These are phyloP conservation scores for Chrysoperla carnea DNA, from an alignment of 1,140 invertebrate genomes.

Conservation along the genomic window DNA sequence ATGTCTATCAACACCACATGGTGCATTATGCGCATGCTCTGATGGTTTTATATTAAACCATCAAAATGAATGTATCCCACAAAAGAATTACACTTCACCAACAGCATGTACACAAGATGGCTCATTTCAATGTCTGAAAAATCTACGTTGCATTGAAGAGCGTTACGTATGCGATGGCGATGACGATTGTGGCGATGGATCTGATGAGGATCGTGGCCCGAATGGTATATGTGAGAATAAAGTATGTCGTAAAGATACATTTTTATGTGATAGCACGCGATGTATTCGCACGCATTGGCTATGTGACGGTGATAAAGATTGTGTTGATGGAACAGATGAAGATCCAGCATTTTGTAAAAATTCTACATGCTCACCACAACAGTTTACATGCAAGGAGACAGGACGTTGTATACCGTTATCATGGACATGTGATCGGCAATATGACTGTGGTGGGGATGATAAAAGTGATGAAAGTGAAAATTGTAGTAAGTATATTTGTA, in stretches of 20 bases:
- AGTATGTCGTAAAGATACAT: conserved; percentile 32
- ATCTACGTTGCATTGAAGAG: conserved; percentile 26
- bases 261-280: conserved; percentile 28
- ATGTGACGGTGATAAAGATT: conserved; percentile 50
- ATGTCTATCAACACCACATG: conserved; percentile 30
- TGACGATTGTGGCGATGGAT: conserved; percentile 66
- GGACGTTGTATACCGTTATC: conserved; percentile 47
- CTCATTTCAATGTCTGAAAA: conserved; percentile 2
- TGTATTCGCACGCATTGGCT: conserved; percentile 46
- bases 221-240: conserved; percentile 41
- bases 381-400: conserved; percentile 36
- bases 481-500: conserved; percentile 14
- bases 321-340: conserved; percentile 45
- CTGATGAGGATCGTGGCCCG: conserved; percentile 49
- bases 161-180: conserved; percentile 57
- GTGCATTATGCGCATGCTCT: conserved; percentile 31
- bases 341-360: conserved; percentile 29
- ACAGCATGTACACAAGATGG: neutral
- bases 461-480: conserved; percentile 34
- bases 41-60: conserved; percentile 23
- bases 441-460: conserved; percentile 42
- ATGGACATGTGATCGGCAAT: conserved; percentile 49
- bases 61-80: conserved; percentile 11
- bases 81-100: conserved; percentile 5
- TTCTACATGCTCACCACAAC: conserved; percentile 26